These are phyloP conservation scores for Tenebrio molitor DNA, from an alignment of 1,140 invertebrate genomes.

Conservation along the genomic window DNA sequence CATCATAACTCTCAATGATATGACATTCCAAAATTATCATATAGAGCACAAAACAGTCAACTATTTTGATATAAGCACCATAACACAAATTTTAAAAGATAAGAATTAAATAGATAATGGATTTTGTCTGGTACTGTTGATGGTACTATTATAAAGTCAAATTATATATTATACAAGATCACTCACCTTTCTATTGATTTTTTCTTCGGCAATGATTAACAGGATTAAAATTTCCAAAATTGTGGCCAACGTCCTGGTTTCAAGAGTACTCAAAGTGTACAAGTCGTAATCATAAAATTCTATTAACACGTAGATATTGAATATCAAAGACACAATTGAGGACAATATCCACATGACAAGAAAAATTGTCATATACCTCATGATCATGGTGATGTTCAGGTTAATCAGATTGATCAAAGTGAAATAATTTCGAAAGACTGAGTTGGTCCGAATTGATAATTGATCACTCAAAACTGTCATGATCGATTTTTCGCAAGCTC, in stretches of 20 bases:
- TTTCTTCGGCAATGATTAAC: neutral
- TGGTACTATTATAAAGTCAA: too few relatives aligned
- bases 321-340: slow-evolving; percentile 5
- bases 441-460: neutral
- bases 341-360: neutral
- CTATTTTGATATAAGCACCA: too few relatives aligned
- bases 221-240: slow-evolving; percentile 2
- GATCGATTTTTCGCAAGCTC: neutral
- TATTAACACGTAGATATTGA: slow-evolving; percentile 8
- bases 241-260: slow-evolving; percentile 5
- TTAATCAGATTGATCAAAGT: neutral
- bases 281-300: neutral
- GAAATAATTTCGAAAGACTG: neutral
- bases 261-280: slow-evolving; percentile 2
- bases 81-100: too few relatives aligned
- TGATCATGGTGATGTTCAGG: neutral
- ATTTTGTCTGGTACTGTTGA: too few relatives aligned
- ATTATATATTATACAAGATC: too few relatives aligned
- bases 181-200: slow-evolving; percentile 3
- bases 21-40: neutral
- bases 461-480: neutral
- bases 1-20: neutral
- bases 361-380: neutral
- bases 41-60: too few relatives aligned
- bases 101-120: too few relatives aligned